phyloP scores from a whole-genome alignment of 2,113 vertebrate genomes.

The Cottus gobio region DNA sequence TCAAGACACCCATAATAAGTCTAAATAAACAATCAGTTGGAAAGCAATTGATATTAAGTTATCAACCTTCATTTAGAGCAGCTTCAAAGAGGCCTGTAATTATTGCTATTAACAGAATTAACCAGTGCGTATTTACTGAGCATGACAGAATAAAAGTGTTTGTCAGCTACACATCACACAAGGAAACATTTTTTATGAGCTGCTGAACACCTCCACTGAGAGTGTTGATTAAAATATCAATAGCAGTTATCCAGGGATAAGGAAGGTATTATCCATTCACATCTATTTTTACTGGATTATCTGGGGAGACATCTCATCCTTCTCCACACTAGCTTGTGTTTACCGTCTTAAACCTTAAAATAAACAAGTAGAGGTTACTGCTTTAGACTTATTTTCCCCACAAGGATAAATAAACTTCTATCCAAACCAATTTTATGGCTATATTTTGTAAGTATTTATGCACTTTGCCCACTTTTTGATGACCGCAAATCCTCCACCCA shows the following conservation, averaged over 20 bases:
- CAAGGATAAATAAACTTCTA: slow-evolving; percentile 5
- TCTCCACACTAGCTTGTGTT: background rate
- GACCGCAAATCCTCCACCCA: slow-evolving; percentile 34
- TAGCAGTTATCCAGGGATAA: slow-evolving; percentile 8
- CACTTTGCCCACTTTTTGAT: slow-evolving; percentile 7
- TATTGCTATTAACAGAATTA: background rate
- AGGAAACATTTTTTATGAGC: background rate
- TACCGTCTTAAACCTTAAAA: slow-evolving; percentile 37
- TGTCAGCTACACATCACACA: slow-evolving; percentile 3
- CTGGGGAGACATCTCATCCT: slow-evolving; percentile 35
- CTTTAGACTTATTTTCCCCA: background rate
- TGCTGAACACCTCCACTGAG: background rate
- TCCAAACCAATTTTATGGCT: background rate
- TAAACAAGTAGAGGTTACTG: slow-evolving; percentile 42
- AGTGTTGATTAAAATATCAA: slow-evolving; percentile 22
- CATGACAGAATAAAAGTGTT: background rate
- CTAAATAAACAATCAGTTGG: slow-evolving; percentile 24
- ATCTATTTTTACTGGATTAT: slow-evolving; percentile 54
- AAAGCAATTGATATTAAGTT: background rate
- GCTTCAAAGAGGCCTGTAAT: slow-evolving; percentile 11
- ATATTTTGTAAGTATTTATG: slow-evolving; percentile 8
- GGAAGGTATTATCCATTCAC: slow-evolving; percentile 18
- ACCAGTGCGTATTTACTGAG: background rate
- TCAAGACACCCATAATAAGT: background rate
- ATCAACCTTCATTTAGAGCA: background rate